Conservation (phyloP, 2,113 vertebrate genomes). For the Gymnogyps californianus region DNA sequence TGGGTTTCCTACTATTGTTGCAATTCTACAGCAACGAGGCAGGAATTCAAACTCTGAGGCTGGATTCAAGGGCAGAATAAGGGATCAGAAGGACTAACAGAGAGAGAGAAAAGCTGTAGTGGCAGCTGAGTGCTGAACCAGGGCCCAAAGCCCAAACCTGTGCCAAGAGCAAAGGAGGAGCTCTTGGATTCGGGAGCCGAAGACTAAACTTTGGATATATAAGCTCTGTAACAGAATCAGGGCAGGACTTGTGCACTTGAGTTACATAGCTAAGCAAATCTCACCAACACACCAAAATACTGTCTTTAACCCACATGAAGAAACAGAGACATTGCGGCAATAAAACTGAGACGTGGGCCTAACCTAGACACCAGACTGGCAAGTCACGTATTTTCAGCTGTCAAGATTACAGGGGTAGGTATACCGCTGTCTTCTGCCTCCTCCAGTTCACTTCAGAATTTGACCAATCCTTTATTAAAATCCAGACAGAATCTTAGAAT, state of each 20-base stretch:
- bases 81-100: not conserved
- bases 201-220: not conserved
- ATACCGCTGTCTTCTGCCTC: not conserved
- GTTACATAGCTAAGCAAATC: not conserved
- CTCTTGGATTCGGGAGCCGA: not conserved
- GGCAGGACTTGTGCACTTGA: not conserved
- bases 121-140: not conserved
- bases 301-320: not conserved
- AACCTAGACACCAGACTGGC: not conserved
- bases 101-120: not conserved
- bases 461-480: not conserved
- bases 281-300: not conserved
- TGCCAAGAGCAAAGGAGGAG: slow-evolving; percentile 4
- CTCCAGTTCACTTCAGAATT: not conserved
- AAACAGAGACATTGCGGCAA: not conserved
- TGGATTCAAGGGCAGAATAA: slow-evolving; percentile 8
- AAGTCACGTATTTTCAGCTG: fast-evolving
- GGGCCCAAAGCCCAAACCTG: not conserved
- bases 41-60: not conserved
- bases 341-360: not conserved
- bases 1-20: not conserved
- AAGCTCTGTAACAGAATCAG: not conserved
- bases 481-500: not conserved
- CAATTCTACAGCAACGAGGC: not conserved
- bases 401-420: not conserved